A percentile compares a stretch with the other conserved stretches of the same genome.
These are phyloP conservation scores for Synanthedon andrenaeformis DNA, from an alignment of 2,888 invertebrate genomes.

Conservation along the genomic window DNA sequence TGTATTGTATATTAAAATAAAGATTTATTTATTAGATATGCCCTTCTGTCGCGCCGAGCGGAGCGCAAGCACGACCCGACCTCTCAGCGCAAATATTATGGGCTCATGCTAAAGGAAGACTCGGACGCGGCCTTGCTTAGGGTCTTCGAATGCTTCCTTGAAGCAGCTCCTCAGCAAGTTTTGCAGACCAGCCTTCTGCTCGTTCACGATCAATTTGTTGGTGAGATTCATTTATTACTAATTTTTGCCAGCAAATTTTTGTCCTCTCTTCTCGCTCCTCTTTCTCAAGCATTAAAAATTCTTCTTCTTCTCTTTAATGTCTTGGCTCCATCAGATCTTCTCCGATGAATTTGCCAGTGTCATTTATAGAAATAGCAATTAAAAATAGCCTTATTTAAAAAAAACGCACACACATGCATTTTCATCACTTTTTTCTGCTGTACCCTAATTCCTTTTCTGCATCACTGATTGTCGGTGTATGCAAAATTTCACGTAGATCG, in stretches of 20 bases:
- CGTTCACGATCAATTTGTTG: constrained; percentile 62
- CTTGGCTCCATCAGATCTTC: too few relatives aligned
- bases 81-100: constrained; percentile 75
- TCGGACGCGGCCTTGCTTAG: constrained; percentile 82
- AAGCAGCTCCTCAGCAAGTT: constrained; percentile 85
- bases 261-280: too few relatives aligned
- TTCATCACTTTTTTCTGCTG: too few relatives aligned
- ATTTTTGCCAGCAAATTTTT: neutral
- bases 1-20: neutral
- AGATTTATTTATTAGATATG: constrained; percentile 52
- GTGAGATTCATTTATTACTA: constrained; percentile 32
- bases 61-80: constrained; percentile 67
- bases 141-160: constrained; percentile 84
- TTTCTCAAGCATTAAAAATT: too few relatives aligned
- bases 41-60: constrained; percentile 74
- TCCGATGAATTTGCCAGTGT: too few relatives aligned
- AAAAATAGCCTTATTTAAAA: too few relatives aligned
- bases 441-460: too few relatives aligned
- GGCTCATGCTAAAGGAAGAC: constrained; percentile 82
- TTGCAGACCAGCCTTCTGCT: constrained; percentile 78
- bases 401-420: too few relatives aligned
- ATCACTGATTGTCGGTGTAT: too few relatives aligned
- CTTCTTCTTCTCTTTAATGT: too few relatives aligned
- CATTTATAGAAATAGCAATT: too few relatives aligned
- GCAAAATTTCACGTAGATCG: too few relatives aligned